A percentile compares a stretch with the other conserved stretches of the same genome.
These are phyloP conservation scores for Calyptommatus sinebrachiatus DNA, from an alignment of 2,113 vertebrate genomes.

Conservation along the genomic window DNA sequence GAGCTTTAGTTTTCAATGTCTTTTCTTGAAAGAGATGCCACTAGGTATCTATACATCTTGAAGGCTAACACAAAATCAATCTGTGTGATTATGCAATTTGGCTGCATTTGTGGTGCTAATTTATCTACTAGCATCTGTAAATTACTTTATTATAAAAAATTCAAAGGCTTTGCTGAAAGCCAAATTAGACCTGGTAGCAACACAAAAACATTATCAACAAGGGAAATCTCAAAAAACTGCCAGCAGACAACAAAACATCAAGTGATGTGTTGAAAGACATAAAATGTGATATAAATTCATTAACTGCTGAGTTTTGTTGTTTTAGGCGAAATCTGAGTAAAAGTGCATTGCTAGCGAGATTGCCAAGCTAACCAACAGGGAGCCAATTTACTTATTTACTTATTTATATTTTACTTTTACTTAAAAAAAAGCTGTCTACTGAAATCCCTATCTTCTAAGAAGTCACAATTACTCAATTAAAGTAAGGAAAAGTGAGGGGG, in stretches of 20 bases:
- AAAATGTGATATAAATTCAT: conserved; percentile 66
- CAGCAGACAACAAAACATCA: conserved; percentile 57
- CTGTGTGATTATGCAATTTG: conserved; percentile 72
- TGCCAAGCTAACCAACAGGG: conserved; percentile 28
- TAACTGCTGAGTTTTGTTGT: conserved; percentile 60
- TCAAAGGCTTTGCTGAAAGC: conserved; percentile 70
- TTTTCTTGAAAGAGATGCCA: conserved; percentile 69
- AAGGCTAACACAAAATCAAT: conserved; percentile 77
- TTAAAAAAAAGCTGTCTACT: neutral
- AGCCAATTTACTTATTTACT: conserved; percentile 7
- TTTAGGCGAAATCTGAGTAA: conserved; percentile 58
- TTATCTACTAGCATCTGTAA: conserved; percentile 74
- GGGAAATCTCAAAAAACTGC: conserved; percentile 66
- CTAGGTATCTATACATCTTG: conserved; percentile 71
- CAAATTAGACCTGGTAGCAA: conserved; percentile 66
- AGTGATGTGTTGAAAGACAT: conserved; percentile 61
- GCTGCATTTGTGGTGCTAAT: conserved; percentile 73
- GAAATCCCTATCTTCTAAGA: conserved; percentile 25
- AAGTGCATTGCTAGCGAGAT: conserved; percentile 45
- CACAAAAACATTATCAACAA: conserved; percentile 66
- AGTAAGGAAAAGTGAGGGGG: neutral
- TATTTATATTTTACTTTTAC: neutral
- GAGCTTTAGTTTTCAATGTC: conserved; percentile 54
- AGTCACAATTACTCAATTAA: conserved; percentile 35
- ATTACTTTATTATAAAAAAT: conserved; percentile 80